Evolutionary conservation across 2,113 vertebrate species (phyloP).

Genomic region (Gopherus flavomarginatus): DNA sequence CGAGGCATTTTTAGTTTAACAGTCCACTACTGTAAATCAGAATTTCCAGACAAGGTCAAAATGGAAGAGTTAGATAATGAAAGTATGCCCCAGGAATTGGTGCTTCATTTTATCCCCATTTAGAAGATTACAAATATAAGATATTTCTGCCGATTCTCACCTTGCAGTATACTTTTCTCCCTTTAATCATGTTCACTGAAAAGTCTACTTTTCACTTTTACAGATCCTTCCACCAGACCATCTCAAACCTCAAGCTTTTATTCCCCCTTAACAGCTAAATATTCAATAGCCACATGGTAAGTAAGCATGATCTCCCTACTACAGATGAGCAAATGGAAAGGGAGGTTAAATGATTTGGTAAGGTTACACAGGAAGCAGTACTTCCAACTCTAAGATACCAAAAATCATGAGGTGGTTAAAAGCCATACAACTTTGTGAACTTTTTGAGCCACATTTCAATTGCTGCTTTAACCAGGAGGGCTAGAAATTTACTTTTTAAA

Average conservation of each 20-base stretch:
- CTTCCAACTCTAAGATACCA: not conserved
- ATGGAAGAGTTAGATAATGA: accelerated
- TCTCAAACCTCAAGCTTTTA: not conserved
- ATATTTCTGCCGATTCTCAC: not conserved
- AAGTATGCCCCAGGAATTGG: not conserved
- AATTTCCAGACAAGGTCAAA: not conserved
- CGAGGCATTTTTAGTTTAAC: not conserved
- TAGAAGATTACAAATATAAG: not conserved
- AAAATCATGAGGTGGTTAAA: not conserved
- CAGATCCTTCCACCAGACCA: not conserved
- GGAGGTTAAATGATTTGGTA: not conserved
- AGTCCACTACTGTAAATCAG: not conserved
- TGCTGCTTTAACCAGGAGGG: not conserved
- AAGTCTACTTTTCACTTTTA: not conserved
- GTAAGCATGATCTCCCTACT: not conserved
- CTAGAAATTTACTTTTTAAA: not conserved
- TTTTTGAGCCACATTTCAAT: not conserved
- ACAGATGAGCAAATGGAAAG: not conserved
- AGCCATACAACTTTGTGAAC: not conserved
- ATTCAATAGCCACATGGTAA: not conserved
- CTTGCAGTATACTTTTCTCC: not conserved
- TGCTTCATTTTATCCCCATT: not conserved
- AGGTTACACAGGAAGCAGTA: not conserved
- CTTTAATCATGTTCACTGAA: not conserved
- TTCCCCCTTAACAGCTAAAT: not conserved